Conservation (phyloP, 2,888 invertebrate species). For the Gymnosoma rotundatum region DNA sequence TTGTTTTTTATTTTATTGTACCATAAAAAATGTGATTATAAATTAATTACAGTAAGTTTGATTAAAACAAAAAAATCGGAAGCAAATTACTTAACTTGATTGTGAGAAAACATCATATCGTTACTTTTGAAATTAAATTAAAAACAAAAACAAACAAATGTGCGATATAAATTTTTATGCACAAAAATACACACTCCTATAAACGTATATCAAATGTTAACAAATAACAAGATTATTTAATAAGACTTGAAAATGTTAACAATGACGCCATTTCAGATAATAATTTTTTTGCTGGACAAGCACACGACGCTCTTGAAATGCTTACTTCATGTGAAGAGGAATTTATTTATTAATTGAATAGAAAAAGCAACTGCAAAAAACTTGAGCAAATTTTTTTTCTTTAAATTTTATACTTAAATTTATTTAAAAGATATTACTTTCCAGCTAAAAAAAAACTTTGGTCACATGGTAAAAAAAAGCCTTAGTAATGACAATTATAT, state of each 20-base stretch:
- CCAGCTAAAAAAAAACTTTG: not conserved
- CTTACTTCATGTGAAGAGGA: not conserved
- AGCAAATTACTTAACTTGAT: slow-evolving; percentile 48
- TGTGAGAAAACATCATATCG: slow-evolving; percentile 28
- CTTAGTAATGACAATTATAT: not conserved
- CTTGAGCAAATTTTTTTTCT: not conserved
- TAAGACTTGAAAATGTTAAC: slow-evolving; percentile 37
- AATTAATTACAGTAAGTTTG: not conserved
- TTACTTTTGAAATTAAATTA: not conserved
- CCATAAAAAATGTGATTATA: not conserved
- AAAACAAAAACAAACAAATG: not conserved
- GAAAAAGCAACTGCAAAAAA: not conserved
- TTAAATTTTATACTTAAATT: not conserved
- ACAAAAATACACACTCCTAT: not conserved
- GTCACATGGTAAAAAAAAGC: not conserved
- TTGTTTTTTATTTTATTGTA: not conserved
- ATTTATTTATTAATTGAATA: too few species aligned
- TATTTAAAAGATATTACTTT: not conserved
- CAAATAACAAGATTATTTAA: slow-evolving; percentile 43
- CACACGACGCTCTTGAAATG: not conserved
- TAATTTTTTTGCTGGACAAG: slow-evolving; percentile 2
- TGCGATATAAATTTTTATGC: not conserved
- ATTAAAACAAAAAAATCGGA: slow-evolving; percentile 4
- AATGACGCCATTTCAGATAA: slow-evolving; percentile 46
- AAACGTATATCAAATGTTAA: not conserved